Evolutionary conservation across 2,797 vertebrate species (phyloP).

Genomic region (Triplophysa bombifrons): DNA sequence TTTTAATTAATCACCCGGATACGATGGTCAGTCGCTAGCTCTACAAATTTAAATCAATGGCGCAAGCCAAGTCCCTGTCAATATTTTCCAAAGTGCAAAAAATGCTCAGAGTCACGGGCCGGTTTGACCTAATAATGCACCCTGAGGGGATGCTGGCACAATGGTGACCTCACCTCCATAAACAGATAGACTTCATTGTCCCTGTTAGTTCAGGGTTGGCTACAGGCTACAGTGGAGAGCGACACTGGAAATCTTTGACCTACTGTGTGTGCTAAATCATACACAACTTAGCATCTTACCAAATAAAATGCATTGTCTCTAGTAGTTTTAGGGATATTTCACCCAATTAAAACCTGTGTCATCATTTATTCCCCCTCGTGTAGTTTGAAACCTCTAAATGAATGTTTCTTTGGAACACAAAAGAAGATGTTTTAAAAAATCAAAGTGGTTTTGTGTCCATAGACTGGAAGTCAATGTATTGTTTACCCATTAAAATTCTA

Average conservation of each 20-base stretch:
- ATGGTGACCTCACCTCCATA: slow-evolving; percentile 33
- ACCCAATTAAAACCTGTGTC: too few relatives aligned
- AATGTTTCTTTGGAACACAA: too few relatives aligned
- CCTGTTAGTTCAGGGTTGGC: slow-evolving; percentile 26
- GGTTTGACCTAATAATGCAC: slow-evolving; percentile 74
- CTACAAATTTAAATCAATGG: slow-evolving; percentile 84
- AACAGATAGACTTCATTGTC: slow-evolving; percentile 49
- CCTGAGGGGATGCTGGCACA: slow-evolving; percentile 62
- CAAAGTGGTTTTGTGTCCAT: too few relatives aligned
- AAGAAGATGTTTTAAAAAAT: too few relatives aligned
- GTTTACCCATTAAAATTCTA: too few relatives aligned
- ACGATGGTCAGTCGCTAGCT: slow-evolving; percentile 70
- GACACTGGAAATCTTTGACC: slow-evolving; percentile 12
- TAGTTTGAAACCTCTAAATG: too few relatives aligned
- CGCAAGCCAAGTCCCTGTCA: slow-evolving; percentile 67
- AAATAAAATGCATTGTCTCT: neutral
- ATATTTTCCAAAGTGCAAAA: slow-evolving; percentile 80
- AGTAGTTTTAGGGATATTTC: too few relatives aligned
- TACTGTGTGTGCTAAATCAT: neutral
- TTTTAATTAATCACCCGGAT: slow-evolving; percentile 88
- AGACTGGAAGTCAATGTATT: too few relatives aligned
- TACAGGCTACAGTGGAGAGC: slow-evolving; percentile 19
- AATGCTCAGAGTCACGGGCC: slow-evolving; percentile 72
- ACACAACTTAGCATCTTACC: neutral
- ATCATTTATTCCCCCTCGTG: too few relatives aligned